phyloP scores from a whole-genome alignment of 2,113 vertebrate genomes.

The Promerops cafer region DNA sequence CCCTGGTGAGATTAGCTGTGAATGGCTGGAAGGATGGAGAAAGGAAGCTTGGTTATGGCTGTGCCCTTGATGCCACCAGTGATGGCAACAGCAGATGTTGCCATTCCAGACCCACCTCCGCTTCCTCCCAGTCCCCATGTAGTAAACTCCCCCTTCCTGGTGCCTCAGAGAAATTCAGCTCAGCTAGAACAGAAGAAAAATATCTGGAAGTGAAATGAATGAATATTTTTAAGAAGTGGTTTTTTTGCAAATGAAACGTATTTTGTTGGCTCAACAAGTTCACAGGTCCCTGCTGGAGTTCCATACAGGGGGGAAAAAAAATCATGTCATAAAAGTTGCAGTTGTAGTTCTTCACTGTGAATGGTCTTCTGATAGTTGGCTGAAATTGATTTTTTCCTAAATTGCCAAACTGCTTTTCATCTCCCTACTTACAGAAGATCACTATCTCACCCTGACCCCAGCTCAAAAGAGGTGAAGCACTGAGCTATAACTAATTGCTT shows the following conservation, averaged over 20 bases:
- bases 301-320: neutral
- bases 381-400: neutral
- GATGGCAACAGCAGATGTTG: neutral
- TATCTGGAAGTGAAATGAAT: neutral
- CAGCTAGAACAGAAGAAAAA: neutral
- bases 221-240: rapidly evolving
- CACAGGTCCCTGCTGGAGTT: neutral
- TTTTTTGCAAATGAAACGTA: neutral
- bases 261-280: neutral
- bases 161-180: neutral
- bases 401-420: neutral
- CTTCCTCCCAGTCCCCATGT: neutral
- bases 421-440: neutral
- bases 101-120: neutral
- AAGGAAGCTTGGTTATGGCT: neutral
- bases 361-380: neutral
- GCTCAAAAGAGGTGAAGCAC: neutral
- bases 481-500: neutral
- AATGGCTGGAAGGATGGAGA: neutral
- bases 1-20: neutral
- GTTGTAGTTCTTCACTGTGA: neutral
- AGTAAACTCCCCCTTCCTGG: neutral
- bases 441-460: neutral
- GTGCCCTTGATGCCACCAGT: neutral
- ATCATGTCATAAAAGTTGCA: neutral